Evolutionary conservation across 1,140 invertebrate species (phyloP).

Genomic region (Drosophila oshimai): DNA sequence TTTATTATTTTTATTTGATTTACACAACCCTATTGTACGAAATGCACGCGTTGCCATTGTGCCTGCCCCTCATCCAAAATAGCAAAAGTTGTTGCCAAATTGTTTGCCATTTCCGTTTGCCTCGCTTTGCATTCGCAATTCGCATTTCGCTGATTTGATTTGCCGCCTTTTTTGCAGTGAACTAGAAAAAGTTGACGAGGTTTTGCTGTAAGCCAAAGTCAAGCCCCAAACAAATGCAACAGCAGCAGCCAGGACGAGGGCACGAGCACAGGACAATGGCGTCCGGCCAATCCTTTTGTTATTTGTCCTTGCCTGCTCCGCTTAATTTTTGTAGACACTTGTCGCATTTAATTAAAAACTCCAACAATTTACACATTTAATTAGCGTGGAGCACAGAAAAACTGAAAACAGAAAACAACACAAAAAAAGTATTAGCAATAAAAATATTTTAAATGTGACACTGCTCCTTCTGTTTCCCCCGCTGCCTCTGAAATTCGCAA

Average conservation of each 20-base stretch:
- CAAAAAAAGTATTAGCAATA: conserved; percentile 73
- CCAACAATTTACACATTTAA: conserved; percentile 78
- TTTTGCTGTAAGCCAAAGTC: conserved; percentile 47
- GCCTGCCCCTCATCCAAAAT: conserved; percentile 13
- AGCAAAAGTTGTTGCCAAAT: conserved; percentile 42
- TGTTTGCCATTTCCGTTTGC: conserved; percentile 22
- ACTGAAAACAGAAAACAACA: conserved; percentile 1
- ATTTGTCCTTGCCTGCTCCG: conserved; percentile 44
- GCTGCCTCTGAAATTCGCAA: too few species aligned
- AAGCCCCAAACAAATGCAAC: conserved; percentile 12
- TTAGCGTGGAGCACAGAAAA: conserved; percentile 54
- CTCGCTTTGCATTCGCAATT: conserved; percentile 10
- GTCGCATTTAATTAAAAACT: conserved; percentile 78
- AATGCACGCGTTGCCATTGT: conserved; percentile 36
- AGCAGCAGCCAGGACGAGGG: not conserved
- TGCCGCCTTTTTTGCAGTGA: conserved; percentile 61
- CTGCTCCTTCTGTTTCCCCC: conserved; percentile 45
- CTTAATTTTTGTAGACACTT: conserved; percentile 75
- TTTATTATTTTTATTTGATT: too few species aligned
- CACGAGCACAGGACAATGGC: conserved; percentile 16
- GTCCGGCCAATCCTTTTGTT: conserved; percentile 40
- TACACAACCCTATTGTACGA: conserved; percentile 15
- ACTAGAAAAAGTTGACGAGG: conserved; percentile 61
- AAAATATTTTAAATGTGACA: conserved; percentile 76
- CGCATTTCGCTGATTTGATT: conserved; percentile 18